Evolutionary conservation across 2,113 vertebrate genomes (phyloP).

Genomic region (Cyanistes caeruleus): DNA sequence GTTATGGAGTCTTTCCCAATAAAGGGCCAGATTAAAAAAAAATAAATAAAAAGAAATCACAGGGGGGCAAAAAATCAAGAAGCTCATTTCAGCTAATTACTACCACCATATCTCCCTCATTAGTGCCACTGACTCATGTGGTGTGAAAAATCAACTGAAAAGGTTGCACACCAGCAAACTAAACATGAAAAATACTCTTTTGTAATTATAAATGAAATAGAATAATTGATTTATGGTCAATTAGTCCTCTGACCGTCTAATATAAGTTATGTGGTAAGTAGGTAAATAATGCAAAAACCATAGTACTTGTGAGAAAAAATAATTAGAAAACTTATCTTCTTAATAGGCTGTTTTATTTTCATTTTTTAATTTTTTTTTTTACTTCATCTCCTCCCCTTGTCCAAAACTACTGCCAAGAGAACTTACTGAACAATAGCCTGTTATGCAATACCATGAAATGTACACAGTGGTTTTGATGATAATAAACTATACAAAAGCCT

Average conservation of each 20-base stretch:
- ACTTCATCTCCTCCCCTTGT: not conserved
- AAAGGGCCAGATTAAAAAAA: not conserved
- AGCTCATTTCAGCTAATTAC: constrained; percentile 42
- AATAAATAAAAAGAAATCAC: not conserved
- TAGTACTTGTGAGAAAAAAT: not conserved
- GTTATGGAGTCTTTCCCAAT: not conserved
- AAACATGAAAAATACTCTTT: constrained; percentile 21
- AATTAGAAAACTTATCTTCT: not conserved
- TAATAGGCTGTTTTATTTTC: not conserved
- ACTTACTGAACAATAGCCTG: not conserved
- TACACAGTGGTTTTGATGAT: constrained; percentile 7
- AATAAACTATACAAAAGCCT: constrained; percentile 21
- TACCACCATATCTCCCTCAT: constrained; percentile 35
- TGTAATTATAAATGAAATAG: constrained; percentile 42
- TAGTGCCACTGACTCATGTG: constrained; percentile 36
- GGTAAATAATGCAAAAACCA: not conserved
- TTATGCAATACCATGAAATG: constrained; percentile 24
- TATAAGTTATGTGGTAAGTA: not conserved
- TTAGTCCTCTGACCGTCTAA: constrained; percentile 1
- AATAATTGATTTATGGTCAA: constrained; percentile 63
- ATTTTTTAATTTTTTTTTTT: not conserved
- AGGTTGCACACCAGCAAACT: constrained; percentile 26
- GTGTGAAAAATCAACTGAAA: constrained; percentile 39
- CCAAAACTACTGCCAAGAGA: not conserved
- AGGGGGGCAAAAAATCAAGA: not conserved